Evolutionary conservation across 2,888 invertebrate species (phyloP).

Genomic region (Orgyia antiqua): DNA sequence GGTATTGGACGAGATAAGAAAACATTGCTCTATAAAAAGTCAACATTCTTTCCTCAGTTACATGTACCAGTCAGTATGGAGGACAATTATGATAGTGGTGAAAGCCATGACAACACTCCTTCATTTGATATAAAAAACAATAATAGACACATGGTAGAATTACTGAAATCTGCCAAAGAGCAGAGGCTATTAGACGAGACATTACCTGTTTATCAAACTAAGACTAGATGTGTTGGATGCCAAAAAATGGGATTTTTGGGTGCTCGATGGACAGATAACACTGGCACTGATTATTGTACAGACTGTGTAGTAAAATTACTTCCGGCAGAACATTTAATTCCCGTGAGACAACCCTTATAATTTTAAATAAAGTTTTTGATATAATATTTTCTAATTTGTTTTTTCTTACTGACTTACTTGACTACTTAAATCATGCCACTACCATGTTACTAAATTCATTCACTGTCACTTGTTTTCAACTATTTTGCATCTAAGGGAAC

Average conservation of each 20-base stretch:
- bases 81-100: constrained; percentile 67
- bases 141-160: constrained; percentile 49
- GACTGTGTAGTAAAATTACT: constrained; percentile 63
- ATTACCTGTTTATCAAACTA: constrained; percentile 58
- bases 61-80: constrained; percentile 89
- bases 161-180: constrained; percentile 59
- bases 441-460: constrained; percentile 20
- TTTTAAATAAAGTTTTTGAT: constrained; percentile 7
- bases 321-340: constrained; percentile 56
- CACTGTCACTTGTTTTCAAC: constrained; percentile 18
- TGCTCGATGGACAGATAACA: constrained; percentile 68
- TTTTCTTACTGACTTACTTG: too few relatives aligned
- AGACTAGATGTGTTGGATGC: constrained; percentile 66
- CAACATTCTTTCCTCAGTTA: constrained; percentile 91
- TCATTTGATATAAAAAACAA: constrained; percentile 38
- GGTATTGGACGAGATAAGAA: constrained; percentile 44
- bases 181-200: constrained; percentile 62
- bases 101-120: constrained; percentile 37
- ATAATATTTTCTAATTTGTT: too few relatives aligned
- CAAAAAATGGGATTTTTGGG: constrained; percentile 62
- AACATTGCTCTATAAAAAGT: constrained; percentile 67
- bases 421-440: constrained; percentile 22
- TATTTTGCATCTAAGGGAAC: constrained; percentile 20
- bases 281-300: constrained; percentile 69
- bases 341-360: constrained; percentile 44